Conservation (phyloP, 2,797 vertebrate species). For the Artibeus lituratus region DNA sequence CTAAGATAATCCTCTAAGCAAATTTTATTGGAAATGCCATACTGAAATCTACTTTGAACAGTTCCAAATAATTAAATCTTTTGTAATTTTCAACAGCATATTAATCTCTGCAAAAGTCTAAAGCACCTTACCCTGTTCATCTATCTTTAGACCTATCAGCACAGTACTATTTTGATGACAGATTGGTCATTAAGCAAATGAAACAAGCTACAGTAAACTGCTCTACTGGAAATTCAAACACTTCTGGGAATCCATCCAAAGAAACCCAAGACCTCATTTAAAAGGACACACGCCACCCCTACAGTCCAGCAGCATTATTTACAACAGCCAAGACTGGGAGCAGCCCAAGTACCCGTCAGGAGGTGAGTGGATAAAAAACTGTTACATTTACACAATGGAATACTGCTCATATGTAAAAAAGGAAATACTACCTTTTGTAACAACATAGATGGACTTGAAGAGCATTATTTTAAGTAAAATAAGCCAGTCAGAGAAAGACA, state of each 20-base stretch:
- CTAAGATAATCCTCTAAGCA: background rate
- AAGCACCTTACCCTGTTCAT: background rate
- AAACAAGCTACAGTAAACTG: background rate
- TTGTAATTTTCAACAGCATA: background rate
- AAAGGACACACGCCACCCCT: too few relatives aligned
- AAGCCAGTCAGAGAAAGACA: background rate
- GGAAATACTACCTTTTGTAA: background rate
- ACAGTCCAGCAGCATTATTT: too few relatives aligned
- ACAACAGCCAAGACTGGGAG: too few relatives aligned
- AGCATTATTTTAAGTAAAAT: background rate
- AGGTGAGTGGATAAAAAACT: background rate
- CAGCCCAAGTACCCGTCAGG: too few relatives aligned
- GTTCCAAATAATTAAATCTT: background rate
- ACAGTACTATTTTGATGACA: background rate
- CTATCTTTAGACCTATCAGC: background rate
- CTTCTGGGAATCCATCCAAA: background rate
- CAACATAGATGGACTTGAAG: background rate
- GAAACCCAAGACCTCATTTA: too few relatives aligned
- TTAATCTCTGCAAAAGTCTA: background rate
- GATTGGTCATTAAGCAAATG: background rate
- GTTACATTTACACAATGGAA: background rate
- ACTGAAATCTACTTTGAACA: background rate
- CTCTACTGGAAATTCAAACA: background rate
- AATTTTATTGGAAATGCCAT: background rate
- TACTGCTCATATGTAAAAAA: background rate